Conservation (phyloP, 2,888 invertebrate genomes). For the Diplazon laetatorius region DNA sequence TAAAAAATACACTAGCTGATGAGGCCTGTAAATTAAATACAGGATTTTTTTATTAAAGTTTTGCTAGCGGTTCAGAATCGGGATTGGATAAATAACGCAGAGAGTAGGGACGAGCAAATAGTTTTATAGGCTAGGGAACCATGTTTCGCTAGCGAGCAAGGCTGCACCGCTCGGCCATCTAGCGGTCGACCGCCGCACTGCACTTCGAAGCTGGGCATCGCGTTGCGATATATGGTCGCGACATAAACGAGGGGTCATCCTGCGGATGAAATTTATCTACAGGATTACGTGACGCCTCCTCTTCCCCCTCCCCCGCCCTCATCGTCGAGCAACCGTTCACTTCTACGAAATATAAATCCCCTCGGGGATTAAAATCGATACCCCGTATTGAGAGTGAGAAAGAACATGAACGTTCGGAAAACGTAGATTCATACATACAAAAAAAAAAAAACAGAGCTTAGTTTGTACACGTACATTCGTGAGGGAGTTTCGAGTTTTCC, state of each 20-base stretch:
- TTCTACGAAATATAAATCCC: constrained; percentile 54
- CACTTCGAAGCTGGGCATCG: too few relatives aligned
- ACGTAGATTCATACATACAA: too few relatives aligned
- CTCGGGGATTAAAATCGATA: constrained; percentile 56
- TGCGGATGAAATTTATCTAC: constrained; percentile 44
- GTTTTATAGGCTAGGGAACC: too few relatives aligned
- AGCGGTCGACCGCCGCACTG: too few relatives aligned
- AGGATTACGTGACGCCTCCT: constrained; percentile 41
- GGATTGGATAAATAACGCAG: too few relatives aligned
- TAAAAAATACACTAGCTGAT: too few relatives aligned
- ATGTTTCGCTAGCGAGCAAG: too few relatives aligned
- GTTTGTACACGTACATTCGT: constrained; percentile 34
- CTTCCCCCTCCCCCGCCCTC: neutral
- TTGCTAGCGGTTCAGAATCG: too few relatives aligned
- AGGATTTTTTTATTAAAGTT: too few relatives aligned
- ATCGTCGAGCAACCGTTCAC: constrained; percentile 3
- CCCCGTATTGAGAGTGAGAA: constrained; percentile 19
- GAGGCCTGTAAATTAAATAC: too few relatives aligned
- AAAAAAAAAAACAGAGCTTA: constrained; percentile 39
- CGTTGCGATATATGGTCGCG: neutral
- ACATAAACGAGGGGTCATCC: constrained; percentile 25
- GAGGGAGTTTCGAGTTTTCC: constrained; percentile 20
- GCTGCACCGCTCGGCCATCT: too few relatives aligned
- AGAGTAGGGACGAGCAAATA: too few relatives aligned
- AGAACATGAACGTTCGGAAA: constrained; percentile 21